Evolutionary conservation across 2,797 vertebrate genomes (phyloP), one percentile per base, ranked within the genome.

Genomic region (Melanotaenia maccullochi): DNA sequence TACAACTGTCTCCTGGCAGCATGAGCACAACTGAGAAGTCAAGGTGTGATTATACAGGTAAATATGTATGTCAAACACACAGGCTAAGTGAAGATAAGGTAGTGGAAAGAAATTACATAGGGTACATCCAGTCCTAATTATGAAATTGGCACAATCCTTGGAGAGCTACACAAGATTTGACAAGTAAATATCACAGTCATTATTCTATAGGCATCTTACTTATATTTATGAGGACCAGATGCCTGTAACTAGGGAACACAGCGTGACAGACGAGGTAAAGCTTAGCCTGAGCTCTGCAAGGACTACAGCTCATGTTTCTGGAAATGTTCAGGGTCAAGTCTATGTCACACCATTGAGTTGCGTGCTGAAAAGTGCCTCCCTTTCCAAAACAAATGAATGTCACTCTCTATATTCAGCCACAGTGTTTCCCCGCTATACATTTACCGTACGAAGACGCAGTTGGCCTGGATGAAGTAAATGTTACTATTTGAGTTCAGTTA

Each of bases 291-390:
- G 73, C 82, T 87, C 73, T 77, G 75, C 54, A 13, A 73, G 75
- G 83, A 86, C 88, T 62, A 52, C 47, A 75, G 81, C 75, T 92
- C 87, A 79, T 80, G 88, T 94, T 94, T 89, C 90, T 81, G 70
- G 71, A 77, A 85, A 89, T 89, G 90, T 93, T 91, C 84, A 56
- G 76, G 82, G 74, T 82, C 75, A 76, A 71, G 58, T 76, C 40
- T 56, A 38, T 85, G 85, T 68, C 82, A 76, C 65, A 56, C 51
- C 77, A 28, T 30, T 28, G 66, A 72, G 60, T 36, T 47, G 54
- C 55, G 65, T 44, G 71, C 58, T 84, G 84, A 90, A 78, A 90
- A 76, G 71, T 40, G 57, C 76, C 57, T 1, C 52, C 58, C 58
- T 80, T 84, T 81, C 77, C 81, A 83, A 81, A 78, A 80, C 77